Evolutionary conservation across 1,140 invertebrate species (phyloP).

Genomic region (Drosophila willistoni): DNA sequence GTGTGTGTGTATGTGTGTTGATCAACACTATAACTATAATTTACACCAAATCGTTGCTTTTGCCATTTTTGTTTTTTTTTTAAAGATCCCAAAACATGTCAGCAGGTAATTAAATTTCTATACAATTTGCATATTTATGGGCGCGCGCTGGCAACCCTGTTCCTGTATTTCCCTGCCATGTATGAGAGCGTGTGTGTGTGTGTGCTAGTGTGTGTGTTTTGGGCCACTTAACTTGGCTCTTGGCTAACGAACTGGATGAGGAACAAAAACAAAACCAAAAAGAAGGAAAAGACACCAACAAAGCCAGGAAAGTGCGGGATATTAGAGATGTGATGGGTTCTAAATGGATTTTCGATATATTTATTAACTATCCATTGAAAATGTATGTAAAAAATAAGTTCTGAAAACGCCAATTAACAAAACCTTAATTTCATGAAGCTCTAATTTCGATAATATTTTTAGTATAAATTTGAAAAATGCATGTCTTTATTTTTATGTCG

Average conservation of each 20-base stretch:
- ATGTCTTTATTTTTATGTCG: too few species aligned
- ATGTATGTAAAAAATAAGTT: too few species aligned
- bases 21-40: conserved; percentile 34
- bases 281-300: conserved; percentile 26
- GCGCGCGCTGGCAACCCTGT: conserved; percentile 55
- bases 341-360: neutral
- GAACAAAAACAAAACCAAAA: conserved; percentile 48
- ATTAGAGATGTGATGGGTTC: conserved; percentile 32
- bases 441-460: too few species aligned
- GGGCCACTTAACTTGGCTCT: conserved; percentile 62
- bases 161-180: neutral
- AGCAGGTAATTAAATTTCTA: conserved; percentile 70
- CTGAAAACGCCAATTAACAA: too few species aligned
- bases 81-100: conserved; percentile 52
- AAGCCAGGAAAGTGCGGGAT: neutral
- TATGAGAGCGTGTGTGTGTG: conserved; percentile 11
- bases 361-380: too few species aligned
- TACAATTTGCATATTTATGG: conserved; percentile 68
- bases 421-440: too few species aligned
- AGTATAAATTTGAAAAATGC: too few species aligned
- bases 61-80: conserved; percentile 45
- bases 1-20: conserved; percentile 9
- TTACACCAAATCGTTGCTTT: conserved; percentile 25
- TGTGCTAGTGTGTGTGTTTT: conserved; percentile 37
- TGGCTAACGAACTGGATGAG: conserved; percentile 61